phyloP scores from a whole-genome alignment of 2,113 vertebrate species.

The Cyanoderma ruficeps region DNA sequence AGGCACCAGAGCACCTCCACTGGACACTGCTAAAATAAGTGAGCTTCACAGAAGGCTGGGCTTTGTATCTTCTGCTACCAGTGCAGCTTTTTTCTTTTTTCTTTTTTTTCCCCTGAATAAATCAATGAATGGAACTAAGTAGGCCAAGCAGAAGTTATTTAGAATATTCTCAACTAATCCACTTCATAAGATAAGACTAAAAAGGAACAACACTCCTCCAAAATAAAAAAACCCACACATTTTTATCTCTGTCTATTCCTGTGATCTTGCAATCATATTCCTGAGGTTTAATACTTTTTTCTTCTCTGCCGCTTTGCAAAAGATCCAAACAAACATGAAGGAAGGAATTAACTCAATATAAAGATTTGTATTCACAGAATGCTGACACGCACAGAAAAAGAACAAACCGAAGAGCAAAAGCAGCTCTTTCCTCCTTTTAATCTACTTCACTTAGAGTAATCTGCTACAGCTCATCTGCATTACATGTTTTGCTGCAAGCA shows the following conservation, averaged over 20 bases:
- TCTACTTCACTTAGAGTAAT: constrained; percentile 8
- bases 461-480: neutral
- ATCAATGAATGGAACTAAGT: neutral
- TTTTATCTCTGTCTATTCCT: neutral
- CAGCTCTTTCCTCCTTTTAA: neutral
- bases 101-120: neutral
- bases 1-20: neutral
- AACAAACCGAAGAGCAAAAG: constrained; percentile 14
- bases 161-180: constrained; percentile 1
- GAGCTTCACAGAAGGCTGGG: neutral
- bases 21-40: neutral
- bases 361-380: constrained; percentile 18
- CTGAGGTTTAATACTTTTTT: neutral
- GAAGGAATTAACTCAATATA: constrained; percentile 20
- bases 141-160: neutral
- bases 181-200: neutral
- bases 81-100: neutral
- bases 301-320: neutral
- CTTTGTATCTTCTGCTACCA: neutral
- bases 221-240: neutral
- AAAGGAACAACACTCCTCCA: neutral
- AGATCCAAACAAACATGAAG: neutral
- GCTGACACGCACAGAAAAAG: neutral
- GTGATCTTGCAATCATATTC: neutral
- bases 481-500: neutral